Percentiles rank a stretch among this genome's conserved stretches.
These are phyloP conservation scores for Imbricaverruca yamaguchii DNA, from an alignment of 2,888 invertebrate genomes.

Conservation along the genomic window DNA sequence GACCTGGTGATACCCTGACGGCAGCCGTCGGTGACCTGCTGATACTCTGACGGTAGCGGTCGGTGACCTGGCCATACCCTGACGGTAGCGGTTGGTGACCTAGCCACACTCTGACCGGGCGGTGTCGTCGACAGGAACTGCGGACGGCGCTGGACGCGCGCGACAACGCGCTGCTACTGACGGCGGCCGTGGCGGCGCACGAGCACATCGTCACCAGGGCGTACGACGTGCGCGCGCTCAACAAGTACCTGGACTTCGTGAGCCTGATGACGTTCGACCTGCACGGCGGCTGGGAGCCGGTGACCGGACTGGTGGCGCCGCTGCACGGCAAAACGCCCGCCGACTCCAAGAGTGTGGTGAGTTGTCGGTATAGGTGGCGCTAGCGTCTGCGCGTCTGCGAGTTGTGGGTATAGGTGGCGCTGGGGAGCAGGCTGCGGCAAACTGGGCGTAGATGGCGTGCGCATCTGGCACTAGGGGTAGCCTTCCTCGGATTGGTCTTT, in stretches of 20 bases:
- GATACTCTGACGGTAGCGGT: too few relatives aligned
- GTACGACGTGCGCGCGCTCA: slow-evolving; percentile 57
- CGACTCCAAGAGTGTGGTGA: slow-evolving; percentile 22
- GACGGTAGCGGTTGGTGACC: too few relatives aligned
- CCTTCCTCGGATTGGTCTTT: too few relatives aligned
- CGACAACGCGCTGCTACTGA: slow-evolving; percentile 60
- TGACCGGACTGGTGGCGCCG: slow-evolving; percentile 74
- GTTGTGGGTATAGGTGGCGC: not conserved
- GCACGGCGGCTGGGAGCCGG: slow-evolving; percentile 78
- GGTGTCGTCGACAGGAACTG: slow-evolving; percentile 49
- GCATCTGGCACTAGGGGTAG: too few relatives aligned
- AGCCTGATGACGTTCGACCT: slow-evolving; percentile 84
- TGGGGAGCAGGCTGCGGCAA: too few relatives aligned
- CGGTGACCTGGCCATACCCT: too few relatives aligned
- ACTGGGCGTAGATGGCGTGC: too few relatives aligned
- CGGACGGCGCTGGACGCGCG: slow-evolving; percentile 55
- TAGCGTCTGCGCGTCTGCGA: too few relatives aligned
- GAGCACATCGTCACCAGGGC: slow-evolving; percentile 80
- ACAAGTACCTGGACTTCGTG: slow-evolving; percentile 58
- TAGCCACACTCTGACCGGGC: too few relatives aligned
- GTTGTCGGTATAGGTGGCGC: not conserved
- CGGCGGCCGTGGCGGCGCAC: slow-evolving; percentile 79
- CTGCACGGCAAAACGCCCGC: slow-evolving; percentile 39
- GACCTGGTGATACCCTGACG: too few relatives aligned
- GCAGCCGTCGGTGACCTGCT: too few relatives aligned